Conservation (phyloP, 2,888 invertebrate species). For the Dugesia japonica region DNA sequence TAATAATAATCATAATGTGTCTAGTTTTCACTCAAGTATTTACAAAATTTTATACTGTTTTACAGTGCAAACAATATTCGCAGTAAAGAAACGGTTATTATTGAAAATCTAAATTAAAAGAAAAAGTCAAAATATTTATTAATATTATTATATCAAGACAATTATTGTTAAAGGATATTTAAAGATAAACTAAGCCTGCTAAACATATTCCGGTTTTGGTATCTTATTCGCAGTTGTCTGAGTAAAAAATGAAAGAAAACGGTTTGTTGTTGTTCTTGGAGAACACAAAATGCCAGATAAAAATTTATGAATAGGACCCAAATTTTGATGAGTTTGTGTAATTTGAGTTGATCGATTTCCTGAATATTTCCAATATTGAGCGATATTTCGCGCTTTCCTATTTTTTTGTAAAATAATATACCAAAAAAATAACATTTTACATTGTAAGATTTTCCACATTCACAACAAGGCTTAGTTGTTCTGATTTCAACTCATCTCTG, state of each 20-base stretch:
- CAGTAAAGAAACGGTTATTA: too few relatives aligned
- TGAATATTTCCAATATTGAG: slow-evolving; percentile 11
- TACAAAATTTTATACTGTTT: too few relatives aligned
- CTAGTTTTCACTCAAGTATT: too few relatives aligned
- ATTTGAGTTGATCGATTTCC: neutral
- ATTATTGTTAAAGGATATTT: too few relatives aligned
- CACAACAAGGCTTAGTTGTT: neutral
- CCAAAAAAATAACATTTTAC: neutral
- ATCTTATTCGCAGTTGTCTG: neutral
- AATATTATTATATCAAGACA: too few relatives aligned
- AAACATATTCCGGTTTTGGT: neutral
- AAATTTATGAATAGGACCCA: neutral
- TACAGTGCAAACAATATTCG: too few relatives aligned
- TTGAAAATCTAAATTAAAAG: too few relatives aligned
- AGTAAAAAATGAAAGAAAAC: slow-evolving; percentile 14
- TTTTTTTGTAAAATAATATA: too few relatives aligned
- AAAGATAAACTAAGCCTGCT: too few relatives aligned
- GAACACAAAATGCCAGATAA: neutral
- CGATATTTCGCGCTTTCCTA: neutral
- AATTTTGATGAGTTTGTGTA: neutral
- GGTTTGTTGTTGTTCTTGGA: neutral
- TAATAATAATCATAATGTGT: too few relatives aligned
- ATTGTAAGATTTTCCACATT: neutral
- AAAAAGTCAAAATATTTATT: too few relatives aligned
- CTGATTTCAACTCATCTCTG: neutral